Conservation (phyloP, 2,113 vertebrate species). For the Danionella cerebrum region DNA sequence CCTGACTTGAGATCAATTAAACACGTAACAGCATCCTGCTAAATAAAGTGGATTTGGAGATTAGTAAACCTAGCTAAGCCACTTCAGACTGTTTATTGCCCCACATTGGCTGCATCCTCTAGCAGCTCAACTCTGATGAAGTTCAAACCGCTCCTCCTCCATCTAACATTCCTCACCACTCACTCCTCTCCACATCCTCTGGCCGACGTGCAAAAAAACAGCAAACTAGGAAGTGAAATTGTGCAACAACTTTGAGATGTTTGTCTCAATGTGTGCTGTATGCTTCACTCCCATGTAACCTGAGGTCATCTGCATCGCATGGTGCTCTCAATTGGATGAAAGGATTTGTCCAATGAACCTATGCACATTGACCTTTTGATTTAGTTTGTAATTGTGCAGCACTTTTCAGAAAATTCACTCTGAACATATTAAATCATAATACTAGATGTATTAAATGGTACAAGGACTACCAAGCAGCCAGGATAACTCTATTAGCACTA, state of each 20-base stretch:
- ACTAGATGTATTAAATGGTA: neutral
- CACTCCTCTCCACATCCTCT: conserved; percentile 20
- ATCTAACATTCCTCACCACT: neutral
- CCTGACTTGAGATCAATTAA: conserved; percentile 29
- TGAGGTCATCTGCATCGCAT: neutral
- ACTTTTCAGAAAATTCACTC: neutral
- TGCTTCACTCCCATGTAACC: neutral
- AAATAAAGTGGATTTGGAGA: conserved; percentile 32
- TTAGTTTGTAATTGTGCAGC: too few relatives aligned
- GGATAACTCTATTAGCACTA: conserved; percentile 4
- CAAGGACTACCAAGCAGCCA: neutral
- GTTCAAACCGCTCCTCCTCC: conserved; percentile 17
- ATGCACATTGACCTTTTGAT: too few relatives aligned
- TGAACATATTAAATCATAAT: neutral
- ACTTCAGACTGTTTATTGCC: conserved; percentile 40
- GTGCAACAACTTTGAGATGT: neutral
- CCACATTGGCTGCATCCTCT: conserved; percentile 20
- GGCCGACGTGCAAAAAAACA: neutral
- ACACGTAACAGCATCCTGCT: conserved; percentile 18
- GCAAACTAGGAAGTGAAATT: neutral
- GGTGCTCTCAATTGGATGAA: conserved; percentile 11
- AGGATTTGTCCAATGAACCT: neutral
- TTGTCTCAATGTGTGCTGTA: neutral
- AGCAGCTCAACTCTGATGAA: conserved; percentile 34
- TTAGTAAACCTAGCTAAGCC: conserved; percentile 24